Conservation (phyloP, 2,888 invertebrate species). For the Autographa pulchrina region DNA sequence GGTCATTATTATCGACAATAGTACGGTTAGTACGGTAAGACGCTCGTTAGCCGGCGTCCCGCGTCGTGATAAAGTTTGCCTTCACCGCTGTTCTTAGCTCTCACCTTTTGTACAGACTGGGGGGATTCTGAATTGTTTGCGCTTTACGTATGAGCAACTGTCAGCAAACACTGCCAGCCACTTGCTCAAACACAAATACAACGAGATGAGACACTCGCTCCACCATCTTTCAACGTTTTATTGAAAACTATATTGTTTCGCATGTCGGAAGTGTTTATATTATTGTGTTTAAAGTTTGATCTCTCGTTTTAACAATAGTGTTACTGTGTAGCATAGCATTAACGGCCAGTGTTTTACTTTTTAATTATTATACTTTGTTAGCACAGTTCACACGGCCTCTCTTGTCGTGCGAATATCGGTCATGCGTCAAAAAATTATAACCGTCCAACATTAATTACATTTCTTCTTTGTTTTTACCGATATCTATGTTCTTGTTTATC, state of each 20-base stretch:
- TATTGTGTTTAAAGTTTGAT: neutral
- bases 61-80: constrained; percentile 47
- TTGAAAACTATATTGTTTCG: constrained; percentile 38
- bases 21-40: constrained; percentile 57
- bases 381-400: constrained; percentile 41
- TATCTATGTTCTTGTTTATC: neutral
- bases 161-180: constrained; percentile 66
- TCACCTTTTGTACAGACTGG: constrained; percentile 32
- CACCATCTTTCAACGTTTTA: constrained; percentile 29
- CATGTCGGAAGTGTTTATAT: constrained; percentile 10
- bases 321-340: constrained; percentile 1
- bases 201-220: constrained; percentile 46
- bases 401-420: constrained; percentile 44
- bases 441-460: constrained; percentile 3
- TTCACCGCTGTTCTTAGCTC: constrained; percentile 39
- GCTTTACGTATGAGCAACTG: constrained; percentile 64
- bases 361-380: constrained; percentile 34
- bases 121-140: constrained; percentile 46
- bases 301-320: neutral
- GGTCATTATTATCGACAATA: constrained; percentile 69
- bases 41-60: constrained; percentile 38
- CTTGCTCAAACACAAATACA: constrained; percentile 65
- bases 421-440: constrained; percentile 54
- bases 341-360: constrained; percentile 20
- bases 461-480: neutral